Base-by-base conservation (phyloP, 2,113 vertebrate genomes). In the Grantiella picta region DNA sequence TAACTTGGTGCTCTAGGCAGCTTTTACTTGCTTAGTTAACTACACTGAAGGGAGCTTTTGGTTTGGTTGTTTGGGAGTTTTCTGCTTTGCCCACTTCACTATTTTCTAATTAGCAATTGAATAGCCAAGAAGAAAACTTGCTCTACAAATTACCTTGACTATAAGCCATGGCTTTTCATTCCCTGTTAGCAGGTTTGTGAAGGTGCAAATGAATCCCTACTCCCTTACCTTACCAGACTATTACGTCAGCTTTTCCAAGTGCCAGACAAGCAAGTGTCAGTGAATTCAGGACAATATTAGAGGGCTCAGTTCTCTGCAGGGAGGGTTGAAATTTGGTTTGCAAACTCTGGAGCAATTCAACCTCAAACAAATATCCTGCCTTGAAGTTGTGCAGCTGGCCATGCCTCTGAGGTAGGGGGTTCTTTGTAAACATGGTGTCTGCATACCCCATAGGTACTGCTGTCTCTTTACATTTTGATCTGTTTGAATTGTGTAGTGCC, bases 391-490 rank as follows among this genome's bases (percentile, higher is more conserved):
- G 73, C 91, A 91, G 61, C 78, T 92, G 89, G 35, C 54, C 21
- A 6, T 76, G 82, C 47, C 94, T 89, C 57, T 82, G 65, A 89
- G 65, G 57, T 85, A 57, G 64, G 52, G 44, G 19, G 23, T 8
- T 52, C 59, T 86, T 80, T 85, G 73, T 87, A 89, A 91, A 89
- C 36, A 42, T 31, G 65, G 83, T 90, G 87, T 77, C 63, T 90
- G n/a, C n/a, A 47, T 94, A 50, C 35, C 78, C 87, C 10, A 19
- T 4, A 85, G 63, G 50, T 95, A 24, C 45, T 85, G 28, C 79
- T 92, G 88, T 89, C 90, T 86, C 79, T 94, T 94, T 63, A 19
- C 64, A 65, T 90, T 90, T 92, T 92, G 54, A 65, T 93, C 63
- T 94, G 25, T 85, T 82, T 54, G n/a, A 77, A 56, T 65, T 80